Evolutionary conservation across 2,888 invertebrate species (phyloP).

Genomic region (Caenorhabditis sulstoni): DNA sequence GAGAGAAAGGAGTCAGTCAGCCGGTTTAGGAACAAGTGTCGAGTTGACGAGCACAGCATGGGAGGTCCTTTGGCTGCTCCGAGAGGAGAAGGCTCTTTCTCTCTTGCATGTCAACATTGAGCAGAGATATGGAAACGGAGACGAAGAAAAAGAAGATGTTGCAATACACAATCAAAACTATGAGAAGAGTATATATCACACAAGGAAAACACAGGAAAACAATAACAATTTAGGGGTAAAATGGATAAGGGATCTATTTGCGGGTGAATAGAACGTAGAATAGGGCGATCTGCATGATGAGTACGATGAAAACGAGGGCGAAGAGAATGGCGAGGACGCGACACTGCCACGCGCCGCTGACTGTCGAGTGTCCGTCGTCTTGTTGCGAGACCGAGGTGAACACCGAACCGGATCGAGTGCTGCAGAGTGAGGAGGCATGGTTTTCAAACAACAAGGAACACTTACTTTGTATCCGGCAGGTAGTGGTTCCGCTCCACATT

Average conservation of each 20-base stretch:
- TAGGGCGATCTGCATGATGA: slow-evolving; percentile 52
- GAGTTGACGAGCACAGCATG: not conserved
- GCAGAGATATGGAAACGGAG: slow-evolving; percentile 11
- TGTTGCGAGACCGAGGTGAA: slow-evolving; percentile 61
- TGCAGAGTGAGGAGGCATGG: slow-evolving; percentile 15
- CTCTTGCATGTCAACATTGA: slow-evolving; percentile 8
- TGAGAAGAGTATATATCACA: slow-evolving; percentile 11
- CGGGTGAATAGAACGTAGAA: slow-evolving; percentile 51
- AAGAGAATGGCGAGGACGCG: slow-evolving; percentile 49
- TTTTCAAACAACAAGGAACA: not conserved
- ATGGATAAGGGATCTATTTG: slow-evolving; percentile 18
- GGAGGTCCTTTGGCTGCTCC: not conserved
- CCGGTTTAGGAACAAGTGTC: slow-evolving; percentile 16
- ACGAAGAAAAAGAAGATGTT: not conserved
- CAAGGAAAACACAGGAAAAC: slow-evolving; percentile 16
- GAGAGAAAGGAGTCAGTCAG: slow-evolving; percentile 1
- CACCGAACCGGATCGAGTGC: slow-evolving; percentile 54
- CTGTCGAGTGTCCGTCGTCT: slow-evolving; percentile 39
- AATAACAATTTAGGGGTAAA: slow-evolving; percentile 19
- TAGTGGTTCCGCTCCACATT: slow-evolving; percentile 24
- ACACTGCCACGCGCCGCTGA: slow-evolving; percentile 53
- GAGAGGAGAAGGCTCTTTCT: not conserved
- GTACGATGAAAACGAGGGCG: slow-evolving; percentile 55
- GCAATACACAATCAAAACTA: not conserved
- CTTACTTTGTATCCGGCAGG: slow-evolving; percentile 32